A percentile compares a stretch with the other conserved stretches of the same genome.
Conservation (phyloP, 1,140 invertebrate genomes). For the Drosophila rufa region DNA sequence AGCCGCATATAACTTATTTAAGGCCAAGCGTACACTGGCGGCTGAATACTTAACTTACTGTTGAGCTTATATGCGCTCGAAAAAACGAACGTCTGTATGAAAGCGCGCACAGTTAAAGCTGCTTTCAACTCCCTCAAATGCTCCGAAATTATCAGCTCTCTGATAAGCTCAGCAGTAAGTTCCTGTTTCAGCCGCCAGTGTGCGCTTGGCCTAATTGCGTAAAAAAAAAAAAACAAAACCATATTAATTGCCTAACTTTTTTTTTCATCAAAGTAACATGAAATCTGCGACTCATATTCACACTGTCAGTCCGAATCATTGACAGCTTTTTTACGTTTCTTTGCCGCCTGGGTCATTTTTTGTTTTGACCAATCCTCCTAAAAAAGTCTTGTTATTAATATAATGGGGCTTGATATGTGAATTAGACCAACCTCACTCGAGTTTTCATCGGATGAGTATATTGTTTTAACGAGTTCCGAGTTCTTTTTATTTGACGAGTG, state of each 20-base stretch:
- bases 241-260: conserved; percentile 48
- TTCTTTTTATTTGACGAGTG: conserved; percentile 79
- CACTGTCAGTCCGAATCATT: conserved; percentile 85
- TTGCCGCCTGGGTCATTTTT: conserved; percentile 76
- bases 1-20: conserved; percentile 7
- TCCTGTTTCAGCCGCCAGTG: no score
- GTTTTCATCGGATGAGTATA: conserved; percentile 83
- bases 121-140: no score
- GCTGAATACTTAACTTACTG: no score
- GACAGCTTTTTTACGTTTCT: conserved; percentile 80
- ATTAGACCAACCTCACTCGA: conserved; percentile 69
- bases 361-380: conserved; percentile 84
- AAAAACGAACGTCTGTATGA: no score
- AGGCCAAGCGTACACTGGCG: not conserved
- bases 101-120: no score
- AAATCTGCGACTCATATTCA: conserved; percentile 39
- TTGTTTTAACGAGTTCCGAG: conserved; percentile 74
- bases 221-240: conserved; percentile 53
- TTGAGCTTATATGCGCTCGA: no score
- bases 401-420: not conserved
- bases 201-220: not conserved
- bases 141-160: no score
- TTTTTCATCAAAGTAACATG: conserved; percentile 42
- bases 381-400: conserved; percentile 8
- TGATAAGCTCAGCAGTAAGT: no score